These are phyloP conservation scores for Monochamus saltuarius DNA, from an alignment of 1,140 invertebrate genomes.

Conservation along the genomic window DNA sequence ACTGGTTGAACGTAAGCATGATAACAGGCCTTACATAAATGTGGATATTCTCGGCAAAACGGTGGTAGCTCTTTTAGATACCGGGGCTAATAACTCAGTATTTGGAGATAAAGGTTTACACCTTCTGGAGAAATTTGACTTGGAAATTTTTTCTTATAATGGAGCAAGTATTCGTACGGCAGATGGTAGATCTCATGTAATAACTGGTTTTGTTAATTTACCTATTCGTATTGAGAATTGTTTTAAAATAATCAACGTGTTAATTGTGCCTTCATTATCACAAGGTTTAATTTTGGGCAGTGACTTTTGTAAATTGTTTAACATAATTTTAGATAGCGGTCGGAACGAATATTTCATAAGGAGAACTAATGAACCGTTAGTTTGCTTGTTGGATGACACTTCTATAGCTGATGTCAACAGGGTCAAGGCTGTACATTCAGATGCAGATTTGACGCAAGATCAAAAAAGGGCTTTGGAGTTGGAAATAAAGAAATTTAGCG, in stretches of 20 bases:
- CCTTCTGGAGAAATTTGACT: not conserved
- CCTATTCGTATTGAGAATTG: not conserved
- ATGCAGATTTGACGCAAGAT: not conserved
- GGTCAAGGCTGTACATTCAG: not conserved
- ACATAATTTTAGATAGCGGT: too few relatives aligned
- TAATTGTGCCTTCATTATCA: not conserved
- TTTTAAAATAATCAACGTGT: too few relatives aligned
- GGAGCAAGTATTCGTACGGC: not conserved
- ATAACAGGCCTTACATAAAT: not conserved
- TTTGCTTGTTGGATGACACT: not conserved
- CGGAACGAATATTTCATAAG: not conserved
- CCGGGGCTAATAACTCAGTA: not conserved
- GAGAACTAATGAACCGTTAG: not conserved
- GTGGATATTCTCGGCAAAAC: not conserved
- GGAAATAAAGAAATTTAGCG: not conserved
- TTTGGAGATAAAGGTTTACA: not conserved
- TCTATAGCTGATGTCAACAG: conserved; percentile 6
- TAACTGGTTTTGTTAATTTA: not conserved
- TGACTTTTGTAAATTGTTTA: conserved; percentile 12
- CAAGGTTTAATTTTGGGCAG: not conserved
- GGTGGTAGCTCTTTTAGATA: not conserved
- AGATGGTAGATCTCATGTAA: not conserved
- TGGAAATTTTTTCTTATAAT: not conserved
- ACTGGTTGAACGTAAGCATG: not conserved
- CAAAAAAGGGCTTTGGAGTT: not conserved